Percentiles rank a stretch among this genome's conserved stretches.
Conservation (phyloP, 2,797 vertebrate genomes). For the Uromys caudimaculatus region DNA sequence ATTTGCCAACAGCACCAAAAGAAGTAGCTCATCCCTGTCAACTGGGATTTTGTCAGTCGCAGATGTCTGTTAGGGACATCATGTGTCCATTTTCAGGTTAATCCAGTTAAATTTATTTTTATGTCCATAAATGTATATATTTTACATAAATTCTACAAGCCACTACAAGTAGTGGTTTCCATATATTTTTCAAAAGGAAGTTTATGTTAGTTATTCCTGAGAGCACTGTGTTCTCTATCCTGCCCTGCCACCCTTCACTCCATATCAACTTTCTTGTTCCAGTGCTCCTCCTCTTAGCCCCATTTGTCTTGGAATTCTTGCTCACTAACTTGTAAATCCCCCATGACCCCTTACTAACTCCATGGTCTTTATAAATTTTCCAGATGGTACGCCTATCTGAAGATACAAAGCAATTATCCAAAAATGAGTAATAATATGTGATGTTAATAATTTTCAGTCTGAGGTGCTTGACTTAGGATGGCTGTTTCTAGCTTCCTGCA, state of each 20-base stretch:
- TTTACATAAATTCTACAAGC: too few species aligned
- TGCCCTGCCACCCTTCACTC: not conserved
- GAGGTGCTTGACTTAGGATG: not conserved
- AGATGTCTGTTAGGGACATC: not conserved
- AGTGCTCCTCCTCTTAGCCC: not conserved
- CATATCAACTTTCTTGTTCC: not conserved
- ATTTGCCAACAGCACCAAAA: not conserved
- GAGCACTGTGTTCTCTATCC: not conserved
- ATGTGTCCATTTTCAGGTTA: not conserved
- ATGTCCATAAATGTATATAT: not conserved
- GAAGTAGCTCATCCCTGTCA: not conserved
- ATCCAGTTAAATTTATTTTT: not conserved
- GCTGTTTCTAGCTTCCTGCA: not conserved
- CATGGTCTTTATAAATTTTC: not conserved
- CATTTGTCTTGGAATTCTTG: not conserved
- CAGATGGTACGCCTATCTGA: not conserved
- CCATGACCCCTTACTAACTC: not conserved
- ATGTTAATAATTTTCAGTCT: not conserved
- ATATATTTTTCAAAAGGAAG: not conserved
- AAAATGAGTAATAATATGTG: not conserved
- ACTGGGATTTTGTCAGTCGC: not conserved
- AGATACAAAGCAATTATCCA: not conserved
- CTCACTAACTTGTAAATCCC: not conserved
- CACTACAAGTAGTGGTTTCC: not conserved
- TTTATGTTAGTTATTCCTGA: not conserved